A percentile compares a stretch with the other conserved stretches of the same genome.
Conservation (phyloP, 2,888 invertebrate genomes). For the Drosophila silvestris region DNA sequence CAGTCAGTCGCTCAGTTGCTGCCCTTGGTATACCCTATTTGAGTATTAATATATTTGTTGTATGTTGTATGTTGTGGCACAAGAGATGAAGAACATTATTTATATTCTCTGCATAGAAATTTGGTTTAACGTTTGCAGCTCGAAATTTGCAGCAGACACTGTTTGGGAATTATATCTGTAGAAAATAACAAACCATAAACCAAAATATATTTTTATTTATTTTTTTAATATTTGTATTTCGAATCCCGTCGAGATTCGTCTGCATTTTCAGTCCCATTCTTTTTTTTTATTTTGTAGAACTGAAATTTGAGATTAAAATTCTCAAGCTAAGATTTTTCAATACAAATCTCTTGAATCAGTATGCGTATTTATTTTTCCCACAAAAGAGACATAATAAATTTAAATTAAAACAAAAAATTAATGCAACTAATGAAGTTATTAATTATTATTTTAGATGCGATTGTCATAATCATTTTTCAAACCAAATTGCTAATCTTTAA, state of each 20-base stretch:
- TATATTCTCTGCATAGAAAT: background rate
- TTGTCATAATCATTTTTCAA: background rate
- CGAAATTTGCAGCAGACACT: background rate
- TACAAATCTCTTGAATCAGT: background rate
- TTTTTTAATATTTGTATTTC: background rate
- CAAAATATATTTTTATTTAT: background rate
- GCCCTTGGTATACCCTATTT: constrained; percentile 13
- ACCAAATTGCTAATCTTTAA: background rate
- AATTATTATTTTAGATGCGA: background rate
- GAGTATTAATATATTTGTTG: background rate
- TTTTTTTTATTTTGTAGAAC: background rate
- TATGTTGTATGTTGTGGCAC: background rate
- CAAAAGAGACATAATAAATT: background rate
- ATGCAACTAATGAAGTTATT: background rate
- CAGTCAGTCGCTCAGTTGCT: background rate
- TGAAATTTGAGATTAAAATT: background rate
- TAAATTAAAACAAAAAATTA: background rate
- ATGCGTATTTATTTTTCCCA: background rate
- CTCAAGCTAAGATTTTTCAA: background rate
- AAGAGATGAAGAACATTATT: background rate
- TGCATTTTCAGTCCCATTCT: background rate
- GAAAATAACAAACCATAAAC: background rate
- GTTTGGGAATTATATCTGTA: background rate
- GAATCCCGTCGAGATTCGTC: background rate
- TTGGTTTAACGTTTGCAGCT: background rate